These are phyloP conservation scores for Eucera pruinosa DNA, from an alignment of 2,888 invertebrate genomes.

Conservation along the genomic window DNA sequence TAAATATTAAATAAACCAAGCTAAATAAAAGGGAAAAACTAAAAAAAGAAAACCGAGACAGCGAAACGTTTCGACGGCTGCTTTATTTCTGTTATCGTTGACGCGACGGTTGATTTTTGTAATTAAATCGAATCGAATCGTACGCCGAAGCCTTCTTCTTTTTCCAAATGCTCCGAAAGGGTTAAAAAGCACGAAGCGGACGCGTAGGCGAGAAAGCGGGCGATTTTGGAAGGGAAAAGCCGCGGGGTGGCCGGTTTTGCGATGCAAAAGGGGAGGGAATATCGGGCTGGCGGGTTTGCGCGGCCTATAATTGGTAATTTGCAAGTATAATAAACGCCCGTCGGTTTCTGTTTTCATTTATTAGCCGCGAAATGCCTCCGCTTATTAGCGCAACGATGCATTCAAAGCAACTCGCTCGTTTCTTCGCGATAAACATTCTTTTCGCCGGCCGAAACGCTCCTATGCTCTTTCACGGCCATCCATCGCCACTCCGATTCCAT, in stretches of 20 bases:
- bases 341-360: constrained; percentile 77
- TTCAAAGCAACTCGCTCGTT: constrained; percentile 62
- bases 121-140: too few species aligned
- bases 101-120: too few species aligned
- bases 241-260: constrained; percentile 14
- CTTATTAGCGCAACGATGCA: constrained; percentile 77
- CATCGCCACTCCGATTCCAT: background rate
- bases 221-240: constrained; percentile 49
- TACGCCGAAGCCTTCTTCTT: too few species aligned
- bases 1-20: too few species aligned
- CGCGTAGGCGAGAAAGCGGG: constrained; percentile 14
- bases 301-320: constrained; percentile 78
- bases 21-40: too few species aligned
- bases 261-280: constrained; percentile 31
- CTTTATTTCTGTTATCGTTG: too few species aligned
- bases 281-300: constrained; percentile 48
- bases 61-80: too few species aligned
- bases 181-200: too few species aligned
- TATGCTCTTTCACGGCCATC: background rate
- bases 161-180: too few species aligned
- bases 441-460: background rate
- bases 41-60: too few species aligned
- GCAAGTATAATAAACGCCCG: constrained; percentile 78
- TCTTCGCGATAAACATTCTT: constrained; percentile 41
- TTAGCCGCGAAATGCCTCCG: constrained; percentile 78